Evolutionary conservation across 1,140 invertebrate species (phyloP).

Genomic region (Coelopa frigida): DNA sequence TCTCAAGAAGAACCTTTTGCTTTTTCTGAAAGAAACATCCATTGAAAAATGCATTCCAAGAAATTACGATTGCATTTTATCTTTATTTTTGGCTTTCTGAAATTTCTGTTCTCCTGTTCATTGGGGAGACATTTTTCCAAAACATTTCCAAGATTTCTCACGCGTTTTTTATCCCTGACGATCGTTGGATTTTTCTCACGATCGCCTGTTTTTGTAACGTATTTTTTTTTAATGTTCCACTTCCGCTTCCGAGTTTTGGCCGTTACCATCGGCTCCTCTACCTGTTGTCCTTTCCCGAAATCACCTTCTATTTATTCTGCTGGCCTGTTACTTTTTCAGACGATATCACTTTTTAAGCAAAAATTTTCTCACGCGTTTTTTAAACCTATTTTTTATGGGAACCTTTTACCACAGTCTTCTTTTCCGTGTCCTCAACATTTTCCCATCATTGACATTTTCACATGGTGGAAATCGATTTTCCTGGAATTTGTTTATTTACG

Average conservation of each 20-base stretch:
- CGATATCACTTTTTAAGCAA: conserved; percentile 2
- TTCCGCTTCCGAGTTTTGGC: no score
- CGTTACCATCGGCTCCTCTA: no score
- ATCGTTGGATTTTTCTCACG: not conserved
- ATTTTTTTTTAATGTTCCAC: no score
- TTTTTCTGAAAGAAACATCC: no score
- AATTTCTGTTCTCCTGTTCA: conserved; percentile 6
- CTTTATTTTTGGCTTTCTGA: not conserved
- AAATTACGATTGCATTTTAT: not conserved
- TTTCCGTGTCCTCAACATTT: no score
- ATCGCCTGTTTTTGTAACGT: no score
- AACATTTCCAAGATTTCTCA: conserved; percentile 8
- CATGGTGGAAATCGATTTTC: no score
- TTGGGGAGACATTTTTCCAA: not conserved
- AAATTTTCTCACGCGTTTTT: conserved; percentile 10
- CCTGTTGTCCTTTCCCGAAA: no score
- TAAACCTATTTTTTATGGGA: no score
- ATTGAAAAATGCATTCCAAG: not conserved
- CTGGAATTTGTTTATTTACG: no score
- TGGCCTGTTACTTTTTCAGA: conserved; percentile 1
- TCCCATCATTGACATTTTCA: no score
- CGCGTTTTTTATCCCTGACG: not conserved
- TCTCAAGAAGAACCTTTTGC: not conserved
- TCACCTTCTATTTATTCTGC: not conserved
- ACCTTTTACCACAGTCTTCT: no score